These are phyloP conservation scores for Phrynocephalus forsythii DNA, from an alignment of 2,797 vertebrate species.

Conservation along the genomic window DNA sequence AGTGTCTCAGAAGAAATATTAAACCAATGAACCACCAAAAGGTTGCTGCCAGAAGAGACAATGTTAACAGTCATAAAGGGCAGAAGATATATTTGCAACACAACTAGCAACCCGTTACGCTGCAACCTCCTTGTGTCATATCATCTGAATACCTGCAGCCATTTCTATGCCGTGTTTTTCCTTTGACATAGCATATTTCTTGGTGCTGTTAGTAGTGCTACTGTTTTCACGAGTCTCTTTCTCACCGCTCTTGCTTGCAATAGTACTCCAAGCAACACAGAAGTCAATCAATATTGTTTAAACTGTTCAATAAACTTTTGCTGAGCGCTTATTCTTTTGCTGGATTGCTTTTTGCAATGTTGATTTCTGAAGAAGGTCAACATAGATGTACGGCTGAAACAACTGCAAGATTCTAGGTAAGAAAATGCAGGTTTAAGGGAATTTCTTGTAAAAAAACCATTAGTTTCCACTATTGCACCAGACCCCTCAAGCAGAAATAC, in stretches of 20 bases:
- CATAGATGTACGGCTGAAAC: background rate
- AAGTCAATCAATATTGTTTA: conserved; percentile 2
- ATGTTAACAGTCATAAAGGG: conserved; percentile 66
- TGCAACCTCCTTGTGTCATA: conserved; percentile 30
- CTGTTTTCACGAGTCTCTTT: conserved; percentile 18
- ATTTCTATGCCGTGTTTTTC: fast-evolving
- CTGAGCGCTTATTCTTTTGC: background rate
- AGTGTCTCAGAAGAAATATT: conserved; percentile 71
- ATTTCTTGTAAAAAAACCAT: background rate
- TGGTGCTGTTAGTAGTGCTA: background rate
- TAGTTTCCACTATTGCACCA: background rate
- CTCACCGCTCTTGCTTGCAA: conserved; percentile 1
- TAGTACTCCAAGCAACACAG: fast-evolving
- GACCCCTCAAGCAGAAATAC: too few relatives aligned
- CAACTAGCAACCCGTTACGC: conserved; percentile 59
- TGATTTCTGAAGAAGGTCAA: background rate
- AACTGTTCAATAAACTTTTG: background rate
- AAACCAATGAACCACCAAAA: conserved; percentile 77
- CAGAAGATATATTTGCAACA: conserved; percentile 69
- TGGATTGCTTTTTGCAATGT: background rate
- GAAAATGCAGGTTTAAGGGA: background rate
- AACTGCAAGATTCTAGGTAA: background rate
- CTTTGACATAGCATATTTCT: conserved; percentile 29
- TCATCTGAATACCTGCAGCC: conserved; percentile 40
- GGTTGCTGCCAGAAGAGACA: conserved; percentile 65